Base-by-base conservation (phyloP, 2,888 invertebrate species). In the Coronaproctus castanopsis region DNA sequence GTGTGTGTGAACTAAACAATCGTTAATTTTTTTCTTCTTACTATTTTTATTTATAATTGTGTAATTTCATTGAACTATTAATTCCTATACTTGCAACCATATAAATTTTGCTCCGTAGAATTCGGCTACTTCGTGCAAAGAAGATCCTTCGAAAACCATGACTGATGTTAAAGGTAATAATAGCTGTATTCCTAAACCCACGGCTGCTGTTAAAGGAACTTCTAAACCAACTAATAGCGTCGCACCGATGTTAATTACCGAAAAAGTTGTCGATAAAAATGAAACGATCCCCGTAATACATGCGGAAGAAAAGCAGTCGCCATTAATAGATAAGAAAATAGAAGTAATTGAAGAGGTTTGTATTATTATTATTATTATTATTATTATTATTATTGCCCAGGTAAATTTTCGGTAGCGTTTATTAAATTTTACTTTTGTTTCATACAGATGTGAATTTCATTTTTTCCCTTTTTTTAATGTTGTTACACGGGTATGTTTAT, bases 131-230 rank as follows among this genome's bases (percentile, higher is more conserved):
- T 48, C 58, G n/a, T 54, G 72, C 58, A 76, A 74, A 73, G 76
- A 76, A 65, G 76, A 76, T 65, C 76, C 75, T 51, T 66, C 75
- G 62, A 72, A 72, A 52, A 69, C 71, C 22, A 70, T 75, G 65
- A 65, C 76, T 61, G 76, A 79, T 63, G 77, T 78, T 18, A 75
- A 76, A 67, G 73, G 66, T 58, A 70, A 77, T 59, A 71, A 78
- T 65, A 77, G 85, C 3, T 86, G 87, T 20, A 85, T 91, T 66
- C 90, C 91, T 0, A 91, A 91, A 71, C 91, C 91, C 1, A 90
- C 89, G 52, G 89, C 90, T 8, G 87, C 90, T 60, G 87, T 92
- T 24, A 91, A 91, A 75, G 91, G 90, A 63, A 89, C 87, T 22
- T 83, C 83, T 63, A 89, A 90, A 72, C 65, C 73, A 10, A 76